A percentile compares a stretch with the other conserved stretches of the same genome.
phyloP scores from a whole-genome alignment of 2,113 vertebrate species.

The Crypturellus undulatus region DNA sequence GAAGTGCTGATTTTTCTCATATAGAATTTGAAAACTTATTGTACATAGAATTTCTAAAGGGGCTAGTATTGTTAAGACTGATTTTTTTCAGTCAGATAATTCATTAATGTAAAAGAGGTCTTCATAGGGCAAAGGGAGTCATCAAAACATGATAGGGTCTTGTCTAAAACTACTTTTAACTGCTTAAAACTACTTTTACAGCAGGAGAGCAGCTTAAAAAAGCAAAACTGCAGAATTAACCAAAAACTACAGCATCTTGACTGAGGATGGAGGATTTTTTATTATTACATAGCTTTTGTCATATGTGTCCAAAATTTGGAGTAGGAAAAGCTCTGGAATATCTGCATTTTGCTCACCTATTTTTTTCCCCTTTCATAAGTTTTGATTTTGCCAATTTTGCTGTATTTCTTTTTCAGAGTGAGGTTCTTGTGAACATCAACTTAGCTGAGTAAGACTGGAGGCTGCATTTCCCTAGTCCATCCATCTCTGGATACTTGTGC shows the following conservation, averaged over 20 bases:
- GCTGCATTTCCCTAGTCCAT: neutral
- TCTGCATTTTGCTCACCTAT: neutral
- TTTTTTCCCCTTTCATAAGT: neutral
- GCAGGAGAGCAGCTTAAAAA: neutral
- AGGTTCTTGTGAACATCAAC: neutral
- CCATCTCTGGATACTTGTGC: neutral
- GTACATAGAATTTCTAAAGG: neutral
- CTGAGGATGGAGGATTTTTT: neutral
- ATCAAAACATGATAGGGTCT: neutral
- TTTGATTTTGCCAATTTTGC: neutral
- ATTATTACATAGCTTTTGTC: neutral
- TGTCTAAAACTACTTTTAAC: neutral
- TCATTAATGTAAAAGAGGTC: neutral
- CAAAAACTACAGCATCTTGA: neutral
- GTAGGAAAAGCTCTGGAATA: neutral
- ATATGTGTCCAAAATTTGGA: neutral
- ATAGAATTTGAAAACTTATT: neutral
- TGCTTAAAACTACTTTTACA: neutral
- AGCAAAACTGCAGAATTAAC: neutral
- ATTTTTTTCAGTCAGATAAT: neutral
- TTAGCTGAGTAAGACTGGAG: neutral
- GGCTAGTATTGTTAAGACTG: neutral
- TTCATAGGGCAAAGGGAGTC: neutral
- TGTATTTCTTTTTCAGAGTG: neutral
- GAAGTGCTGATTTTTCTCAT: neutral